Evolutionary conservation across 2,888 invertebrate species (phyloP).

Genomic region (Drosophila monieri): DNA sequence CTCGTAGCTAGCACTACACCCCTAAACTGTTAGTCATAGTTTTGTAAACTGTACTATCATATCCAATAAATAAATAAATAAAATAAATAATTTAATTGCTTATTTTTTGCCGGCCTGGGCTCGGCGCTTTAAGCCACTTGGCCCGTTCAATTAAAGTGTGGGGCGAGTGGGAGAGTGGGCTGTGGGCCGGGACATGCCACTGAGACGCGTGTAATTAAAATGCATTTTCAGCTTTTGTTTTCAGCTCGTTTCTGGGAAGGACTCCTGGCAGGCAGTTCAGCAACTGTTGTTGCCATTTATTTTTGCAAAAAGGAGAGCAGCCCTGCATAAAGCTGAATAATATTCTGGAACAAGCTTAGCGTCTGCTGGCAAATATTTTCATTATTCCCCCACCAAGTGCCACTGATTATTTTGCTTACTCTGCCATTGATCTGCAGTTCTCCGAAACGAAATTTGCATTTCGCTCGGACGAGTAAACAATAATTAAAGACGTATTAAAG

Average conservation of each 20-base stretch:
- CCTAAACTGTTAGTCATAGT: no score
- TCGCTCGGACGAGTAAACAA: constrained; percentile 31
- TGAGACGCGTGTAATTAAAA: constrained; percentile 72
- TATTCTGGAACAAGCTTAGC: constrained; percentile 21
- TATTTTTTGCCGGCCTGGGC: constrained; percentile 24
- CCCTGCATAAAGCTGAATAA: constrained; percentile 25
- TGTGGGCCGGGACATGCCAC: constrained; percentile 39
- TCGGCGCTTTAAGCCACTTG: constrained; percentile 52
- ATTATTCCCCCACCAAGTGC: background rate
- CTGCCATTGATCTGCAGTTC: background rate
- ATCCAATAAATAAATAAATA: no score
- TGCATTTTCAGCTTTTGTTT: constrained; percentile 66
- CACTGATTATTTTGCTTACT: background rate
- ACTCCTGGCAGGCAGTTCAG: constrained; percentile 28
- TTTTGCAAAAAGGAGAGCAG: constrained; percentile 38
- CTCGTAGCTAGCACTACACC: no score
- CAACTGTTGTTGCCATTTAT: constrained; percentile 67
- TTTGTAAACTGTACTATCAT: no score
- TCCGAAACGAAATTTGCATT: constrained; percentile 19
- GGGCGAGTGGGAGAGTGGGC: background rate
- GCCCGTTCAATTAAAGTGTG: constrained; percentile 55
- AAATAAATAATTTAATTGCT: constrained; percentile 57
- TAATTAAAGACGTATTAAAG: constrained; percentile 49
- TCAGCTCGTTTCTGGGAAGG: no score
- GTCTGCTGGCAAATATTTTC: background rate